Base-by-base conservation (phyloP, 2,797 vertebrate genomes). In the Rhinoraja longicauda region DNA sequence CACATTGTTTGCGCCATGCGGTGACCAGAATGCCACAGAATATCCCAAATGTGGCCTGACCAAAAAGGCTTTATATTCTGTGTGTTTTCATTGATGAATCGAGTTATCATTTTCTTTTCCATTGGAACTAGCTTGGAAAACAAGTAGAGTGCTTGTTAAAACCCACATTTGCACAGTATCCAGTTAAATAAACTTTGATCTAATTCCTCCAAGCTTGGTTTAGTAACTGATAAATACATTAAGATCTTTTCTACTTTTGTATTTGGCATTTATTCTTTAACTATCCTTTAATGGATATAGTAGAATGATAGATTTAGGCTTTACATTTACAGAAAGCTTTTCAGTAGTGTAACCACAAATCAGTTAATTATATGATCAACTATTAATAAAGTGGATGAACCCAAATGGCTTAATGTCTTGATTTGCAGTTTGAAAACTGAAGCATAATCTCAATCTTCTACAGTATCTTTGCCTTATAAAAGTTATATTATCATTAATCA, bases 381-480 rank as follows among this genome's bases (percentile, higher is more conserved):
- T 32, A 67, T 88, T 88, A 88, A 88, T 88, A 88, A 88, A 88
- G n/a, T 64, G n/a, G 64, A 59, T 64, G 84, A 88, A 88, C 62
- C 21, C 84, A 67, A 17, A 88, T 88, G n/a, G n/a, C 59, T 88
- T 86, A 64, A 64, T 86, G 84, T 88, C 67, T 67, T n/a, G n/a
- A n/a, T n/a, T 67, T 36, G 36, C 76, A 36, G 32, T 36, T 32
- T 88, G n/a, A 88, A 62, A 88, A 88, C 36, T 64, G 84, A 67
- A 88, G 84, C n/a, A 67, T 24, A 24, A 36, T 67, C 62, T 19
- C 62, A 88, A 62, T 64, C 84, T 45, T 36, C n/a, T n/a, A n/a
- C n/a, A n/a, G 36, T n/a, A 62, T 21, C 59, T 15, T 64, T 19
- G 15, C 62, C 84, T 88, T 19, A 7, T 26, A 36, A 15, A 67